Conservation (phyloP, 2,113 vertebrate species). For the Labeo catla region DNA sequence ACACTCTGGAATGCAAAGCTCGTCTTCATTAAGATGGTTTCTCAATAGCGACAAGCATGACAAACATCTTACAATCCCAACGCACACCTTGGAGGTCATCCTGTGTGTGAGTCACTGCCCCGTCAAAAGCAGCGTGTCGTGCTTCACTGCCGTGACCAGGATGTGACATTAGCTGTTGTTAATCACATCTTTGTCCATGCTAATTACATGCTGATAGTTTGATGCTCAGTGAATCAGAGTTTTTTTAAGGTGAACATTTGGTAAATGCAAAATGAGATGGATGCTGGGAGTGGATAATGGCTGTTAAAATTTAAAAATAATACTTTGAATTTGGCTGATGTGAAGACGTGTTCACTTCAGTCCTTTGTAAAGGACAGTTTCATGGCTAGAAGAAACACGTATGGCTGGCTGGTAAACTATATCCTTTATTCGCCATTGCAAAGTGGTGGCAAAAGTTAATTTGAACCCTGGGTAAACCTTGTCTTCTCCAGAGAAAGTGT, state of each 20-base stretch:
- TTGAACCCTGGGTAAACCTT: neutral
- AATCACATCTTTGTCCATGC: neutral
- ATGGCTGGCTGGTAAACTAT: neutral
- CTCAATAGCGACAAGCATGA: neutral
- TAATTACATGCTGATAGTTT: conserved; percentile 1
- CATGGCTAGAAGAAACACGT: neutral
- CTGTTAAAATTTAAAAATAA: neutral
- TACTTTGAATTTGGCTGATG: neutral
- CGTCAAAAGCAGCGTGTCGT: neutral
- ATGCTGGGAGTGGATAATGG: neutral
- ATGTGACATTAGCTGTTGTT: conserved; percentile 5
- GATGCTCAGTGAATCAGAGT: neutral
- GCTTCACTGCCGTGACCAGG: neutral
- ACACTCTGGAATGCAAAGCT: neutral
- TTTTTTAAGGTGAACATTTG: neutral
- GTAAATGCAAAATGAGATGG: neutral
- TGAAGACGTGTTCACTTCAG: neutral
- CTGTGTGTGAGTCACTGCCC: neutral
- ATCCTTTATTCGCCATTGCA: neutral
- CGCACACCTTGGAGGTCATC: neutral
- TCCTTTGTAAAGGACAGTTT: neutral
- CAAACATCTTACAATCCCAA: neutral
- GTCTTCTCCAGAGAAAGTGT: neutral
- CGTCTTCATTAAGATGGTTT: neutral
- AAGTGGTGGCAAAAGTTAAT: conserved; percentile 1